Conservation (phyloP, 2,888 invertebrate species). For the Philhelius pedissequus region DNA sequence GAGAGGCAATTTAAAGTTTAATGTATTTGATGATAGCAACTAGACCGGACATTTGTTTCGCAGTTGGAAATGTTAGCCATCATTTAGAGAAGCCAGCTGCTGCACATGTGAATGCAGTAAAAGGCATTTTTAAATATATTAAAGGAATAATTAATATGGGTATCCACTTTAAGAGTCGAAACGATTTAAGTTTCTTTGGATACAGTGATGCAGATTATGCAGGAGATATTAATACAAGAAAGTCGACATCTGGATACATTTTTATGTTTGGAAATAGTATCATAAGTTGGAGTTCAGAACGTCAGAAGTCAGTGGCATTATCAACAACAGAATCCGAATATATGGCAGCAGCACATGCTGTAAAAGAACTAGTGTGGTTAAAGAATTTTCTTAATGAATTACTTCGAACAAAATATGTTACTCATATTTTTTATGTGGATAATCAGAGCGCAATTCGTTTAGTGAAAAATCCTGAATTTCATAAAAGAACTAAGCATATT, state of each 20-base stretch:
- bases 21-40: neutral
- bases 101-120: neutral
- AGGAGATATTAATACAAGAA: neutral
- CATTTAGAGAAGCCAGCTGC: neutral
- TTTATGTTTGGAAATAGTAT: neutral
- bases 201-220: neutral
- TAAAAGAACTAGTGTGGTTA: slow-evolving; percentile 18
- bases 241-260: neutral
- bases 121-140: neutral
- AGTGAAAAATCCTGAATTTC: too few relatives aligned
- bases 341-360: slow-evolving; percentile 4
- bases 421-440: too few relatives aligned
- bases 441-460: too few relatives aligned
- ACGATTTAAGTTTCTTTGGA: neutral
- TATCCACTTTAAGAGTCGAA: neutral
- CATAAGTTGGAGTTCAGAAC: too few relatives aligned
- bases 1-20: neutral
- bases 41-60: neutral
- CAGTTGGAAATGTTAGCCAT: neutral
- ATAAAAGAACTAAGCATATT: too few relatives aligned
- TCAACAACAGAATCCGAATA: too few relatives aligned
- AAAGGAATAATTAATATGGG: neutral
- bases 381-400: neutral
- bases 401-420: neutral
- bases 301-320: too few relatives aligned